Conservation (phyloP, 2,888 invertebrate genomes). For the Schizaphis graminum region DNA sequence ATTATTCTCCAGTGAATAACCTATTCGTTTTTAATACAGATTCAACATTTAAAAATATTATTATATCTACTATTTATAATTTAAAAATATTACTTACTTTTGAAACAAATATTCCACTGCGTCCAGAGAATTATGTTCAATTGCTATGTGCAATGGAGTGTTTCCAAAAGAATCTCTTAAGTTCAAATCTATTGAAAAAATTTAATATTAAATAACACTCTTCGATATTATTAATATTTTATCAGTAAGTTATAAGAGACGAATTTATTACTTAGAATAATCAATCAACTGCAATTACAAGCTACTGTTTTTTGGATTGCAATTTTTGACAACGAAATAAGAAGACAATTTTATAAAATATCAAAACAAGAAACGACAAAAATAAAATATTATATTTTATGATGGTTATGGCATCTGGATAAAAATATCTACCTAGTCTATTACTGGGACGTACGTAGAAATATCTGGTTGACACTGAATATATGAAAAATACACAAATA, state of each 20-base stretch:
- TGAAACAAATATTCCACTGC: slow-evolving; percentile 82
- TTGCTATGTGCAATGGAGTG: slow-evolving; percentile 86
- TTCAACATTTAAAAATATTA: neutral
- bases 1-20: neutral
- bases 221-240: neutral
- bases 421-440: neutral
- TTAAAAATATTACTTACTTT: slow-evolving; percentile 74
- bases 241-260: neutral
- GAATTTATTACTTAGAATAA: neutral
- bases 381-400: slow-evolving; percentile 28
- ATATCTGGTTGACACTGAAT: slow-evolving; percentile 13
- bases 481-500: neutral
- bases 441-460: neutral
- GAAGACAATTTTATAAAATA: slow-evolving; percentile 7
- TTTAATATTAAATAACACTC: neutral
- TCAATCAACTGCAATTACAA: neutral
- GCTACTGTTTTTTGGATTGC: neutral
- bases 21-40: neutral
- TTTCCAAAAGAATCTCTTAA: slow-evolving; percentile 81
- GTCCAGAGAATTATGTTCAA: slow-evolving; percentile 80
- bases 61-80: neutral
- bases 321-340: neutral
- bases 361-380: neutral
- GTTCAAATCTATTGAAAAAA: slow-evolving; percentile 77
- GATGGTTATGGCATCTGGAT: neutral